Evolutionary conservation across 2,888 invertebrate genomes (phyloP).

Genomic region (Perithous albicinctus): DNA sequence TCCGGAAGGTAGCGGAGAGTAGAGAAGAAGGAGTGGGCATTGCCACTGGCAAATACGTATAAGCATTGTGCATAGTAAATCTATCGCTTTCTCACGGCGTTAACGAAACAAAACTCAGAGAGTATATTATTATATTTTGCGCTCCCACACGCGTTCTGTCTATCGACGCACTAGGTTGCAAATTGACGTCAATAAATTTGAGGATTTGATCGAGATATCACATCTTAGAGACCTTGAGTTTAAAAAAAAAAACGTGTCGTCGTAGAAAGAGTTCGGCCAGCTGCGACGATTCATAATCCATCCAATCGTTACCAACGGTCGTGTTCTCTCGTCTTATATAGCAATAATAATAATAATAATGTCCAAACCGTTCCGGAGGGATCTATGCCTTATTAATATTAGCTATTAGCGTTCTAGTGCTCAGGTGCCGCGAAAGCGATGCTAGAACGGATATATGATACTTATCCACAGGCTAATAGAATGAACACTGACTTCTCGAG

Average conservation of each 20-base stretch:
- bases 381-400: constrained; percentile 16
- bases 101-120: background rate
- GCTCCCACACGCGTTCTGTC: background rate
- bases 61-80: background rate
- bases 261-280: background rate
- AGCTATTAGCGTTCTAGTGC: constrained; percentile 34
- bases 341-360: background rate
- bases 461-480: no score
- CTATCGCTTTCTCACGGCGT: constrained; percentile 7
- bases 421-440: constrained; percentile 21
- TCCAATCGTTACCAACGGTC: constrained; percentile 28
- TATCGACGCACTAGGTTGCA: background rate
- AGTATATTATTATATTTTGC: background rate
- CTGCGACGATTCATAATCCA: background rate
- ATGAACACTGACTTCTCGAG: no score
- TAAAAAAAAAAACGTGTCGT: constrained; percentile 27
- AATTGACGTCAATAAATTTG: constrained; percentile 3
- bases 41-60: background rate
- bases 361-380: background rate
- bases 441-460: no score
- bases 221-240: background rate
- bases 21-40: constrained; percentile 18
- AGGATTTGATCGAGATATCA: constrained; percentile 4
- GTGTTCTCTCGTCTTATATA: background rate
- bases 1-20: constrained; percentile 38